Evolutionary conservation across 1,140 invertebrate genomes (phyloP).

Genomic region (Drosophila guanche): DNA sequence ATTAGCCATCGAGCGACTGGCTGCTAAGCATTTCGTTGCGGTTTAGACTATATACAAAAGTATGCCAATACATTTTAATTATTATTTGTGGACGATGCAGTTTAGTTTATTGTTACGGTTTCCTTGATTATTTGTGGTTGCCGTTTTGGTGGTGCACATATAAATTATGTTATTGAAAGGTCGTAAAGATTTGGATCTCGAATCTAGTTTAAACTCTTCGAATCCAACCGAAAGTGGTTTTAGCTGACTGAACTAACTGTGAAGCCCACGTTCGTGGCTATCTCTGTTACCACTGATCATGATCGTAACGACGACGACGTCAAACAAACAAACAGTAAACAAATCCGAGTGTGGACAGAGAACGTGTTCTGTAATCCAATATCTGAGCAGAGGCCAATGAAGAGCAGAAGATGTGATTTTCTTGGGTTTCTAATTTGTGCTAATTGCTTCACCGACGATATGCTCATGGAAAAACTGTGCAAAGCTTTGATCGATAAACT

Average conservation of each 20-base stretch:
- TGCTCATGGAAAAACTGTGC: too few relatives aligned
- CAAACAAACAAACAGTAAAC: conserved; percentile 33
- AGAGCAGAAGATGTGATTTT: conserved; percentile 14
- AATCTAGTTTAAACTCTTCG: conserved; percentile 68
- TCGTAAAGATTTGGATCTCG: conserved; percentile 31
- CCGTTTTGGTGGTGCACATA: conserved; percentile 22
- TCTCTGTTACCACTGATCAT: conserved; percentile 35
- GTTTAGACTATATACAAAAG: conserved; percentile 9
- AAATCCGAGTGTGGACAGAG: conserved; percentile 14
- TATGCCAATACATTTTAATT: conserved; percentile 23
- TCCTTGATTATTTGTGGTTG: conserved; percentile 60
- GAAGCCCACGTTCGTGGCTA: conserved; percentile 53
- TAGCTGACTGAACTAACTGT: conserved; percentile 65
- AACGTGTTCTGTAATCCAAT: conserved; percentile 72
- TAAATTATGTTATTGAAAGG: conserved; percentile 37
- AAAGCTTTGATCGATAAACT: too few relatives aligned
- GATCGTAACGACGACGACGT: conserved; percentile 23
- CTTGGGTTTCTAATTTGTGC: conserved; percentile 27
- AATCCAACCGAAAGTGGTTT: conserved; percentile 76
- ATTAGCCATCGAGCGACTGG: conserved; percentile 4
- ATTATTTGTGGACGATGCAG: conserved; percentile 40
- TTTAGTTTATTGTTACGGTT: conserved; percentile 26
- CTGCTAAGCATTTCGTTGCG: conserved; percentile 9
- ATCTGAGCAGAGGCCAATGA: conserved; percentile 17
- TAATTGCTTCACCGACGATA: conserved; percentile 42